Conservation (phyloP, 2,888 invertebrate genomes). For the Junonia oenone region DNA sequence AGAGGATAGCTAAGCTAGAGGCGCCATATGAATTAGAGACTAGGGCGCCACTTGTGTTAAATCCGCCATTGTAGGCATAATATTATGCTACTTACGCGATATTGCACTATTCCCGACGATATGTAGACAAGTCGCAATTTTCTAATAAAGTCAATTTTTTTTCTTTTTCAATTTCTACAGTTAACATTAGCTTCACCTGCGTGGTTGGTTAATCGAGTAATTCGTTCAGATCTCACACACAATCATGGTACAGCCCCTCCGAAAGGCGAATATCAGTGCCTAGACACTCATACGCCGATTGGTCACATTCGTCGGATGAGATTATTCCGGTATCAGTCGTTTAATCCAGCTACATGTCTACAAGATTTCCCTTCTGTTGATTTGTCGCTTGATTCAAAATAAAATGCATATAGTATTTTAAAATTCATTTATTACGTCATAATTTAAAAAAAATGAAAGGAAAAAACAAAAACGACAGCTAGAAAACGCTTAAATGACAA, state of each 20-base stretch:
- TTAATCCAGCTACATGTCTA: conserved; percentile 58
- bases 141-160: neutral
- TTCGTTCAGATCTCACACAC: conserved; percentile 66
- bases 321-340: conserved; percentile 59
- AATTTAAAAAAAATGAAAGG: conserved; percentile 4
- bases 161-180: conserved; percentile 39
- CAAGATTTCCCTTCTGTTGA: conserved; percentile 49
- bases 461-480: conserved; percentile 1
- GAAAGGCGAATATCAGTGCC: conserved; percentile 62
- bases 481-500: conserved; percentile 9
- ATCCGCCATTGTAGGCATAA: too few relatives aligned
- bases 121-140: too few relatives aligned
- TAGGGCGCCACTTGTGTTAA: too few relatives aligned
- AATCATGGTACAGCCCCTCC: conserved; percentile 68
- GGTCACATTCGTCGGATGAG: conserved; percentile 62
- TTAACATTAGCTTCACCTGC: conserved; percentile 55
- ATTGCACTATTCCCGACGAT: too few relatives aligned
- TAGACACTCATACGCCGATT: conserved; percentile 70
- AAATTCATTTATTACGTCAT: conserved; percentile 23
- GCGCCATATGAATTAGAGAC: too few relatives aligned
- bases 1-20: too few relatives aligned
- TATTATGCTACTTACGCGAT: too few relatives aligned
- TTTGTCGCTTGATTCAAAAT: conserved; percentile 12
- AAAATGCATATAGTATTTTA: conserved; percentile 10
- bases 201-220: conserved; percentile 66